Percentiles rank a stretch among this genome's conserved stretches.
phyloP scores from a whole-genome alignment of 2,888 invertebrate species.

The Zygogramma bicolorata region DNA sequence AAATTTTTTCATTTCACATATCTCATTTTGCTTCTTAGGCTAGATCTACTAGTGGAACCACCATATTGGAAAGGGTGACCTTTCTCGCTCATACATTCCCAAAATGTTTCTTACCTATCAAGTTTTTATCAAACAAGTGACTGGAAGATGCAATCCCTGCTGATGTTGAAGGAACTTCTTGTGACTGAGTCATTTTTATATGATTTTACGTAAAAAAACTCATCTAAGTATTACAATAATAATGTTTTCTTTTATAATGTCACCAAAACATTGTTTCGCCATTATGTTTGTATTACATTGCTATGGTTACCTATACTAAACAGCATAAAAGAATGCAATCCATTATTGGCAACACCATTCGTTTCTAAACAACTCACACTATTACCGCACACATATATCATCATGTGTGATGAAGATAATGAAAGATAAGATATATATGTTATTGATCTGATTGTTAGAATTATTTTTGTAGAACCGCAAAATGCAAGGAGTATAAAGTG shows the following conservation, averaged over 20 bases:
- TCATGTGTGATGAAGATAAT: background rate
- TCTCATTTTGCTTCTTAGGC: background rate
- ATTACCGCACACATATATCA: background rate
- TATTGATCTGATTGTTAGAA: too few relatives aligned
- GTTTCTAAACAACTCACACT: background rate
- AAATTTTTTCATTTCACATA: background rate
- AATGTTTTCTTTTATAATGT: background rate
- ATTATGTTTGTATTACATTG: constrained; percentile 7
- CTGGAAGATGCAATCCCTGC: background rate
- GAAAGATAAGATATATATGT: background rate
- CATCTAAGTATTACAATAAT: background rate
- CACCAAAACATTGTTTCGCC: background rate
- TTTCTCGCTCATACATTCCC: too few relatives aligned
- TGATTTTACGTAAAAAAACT: background rate
- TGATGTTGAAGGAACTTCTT: background rate
- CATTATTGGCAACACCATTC: background rate
- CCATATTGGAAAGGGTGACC: too few relatives aligned
- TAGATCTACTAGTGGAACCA: too few relatives aligned
- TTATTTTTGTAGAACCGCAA: too few relatives aligned
- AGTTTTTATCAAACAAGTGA: background rate
- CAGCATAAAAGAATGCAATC: too few relatives aligned
- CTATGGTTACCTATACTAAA: background rate
- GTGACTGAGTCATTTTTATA: background rate
- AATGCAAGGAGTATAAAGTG: background rate
- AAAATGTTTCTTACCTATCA: background rate